Percentiles rank a stretch among this genome's conserved stretches.
Evolutionary conservation across 1,140 invertebrate genomes (phyloP).

Genomic region (Carcinoscorpius rotundicauda): DNA sequence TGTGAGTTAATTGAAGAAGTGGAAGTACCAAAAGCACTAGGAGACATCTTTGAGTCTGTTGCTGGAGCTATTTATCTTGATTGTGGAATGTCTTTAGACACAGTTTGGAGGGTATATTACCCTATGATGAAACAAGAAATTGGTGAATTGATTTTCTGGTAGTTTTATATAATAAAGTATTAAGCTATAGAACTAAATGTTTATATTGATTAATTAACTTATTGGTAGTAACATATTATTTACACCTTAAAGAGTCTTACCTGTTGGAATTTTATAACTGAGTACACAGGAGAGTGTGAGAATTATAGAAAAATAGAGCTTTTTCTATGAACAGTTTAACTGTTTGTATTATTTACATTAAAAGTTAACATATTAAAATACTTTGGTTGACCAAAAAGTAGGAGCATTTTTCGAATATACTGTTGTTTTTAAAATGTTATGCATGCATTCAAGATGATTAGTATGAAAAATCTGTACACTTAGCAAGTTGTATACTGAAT

Average conservation of each 20-base stretch:
- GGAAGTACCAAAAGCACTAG: slow-evolving; percentile 89
- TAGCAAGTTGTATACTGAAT: too few relatives aligned
- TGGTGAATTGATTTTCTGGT: slow-evolving; percentile 27
- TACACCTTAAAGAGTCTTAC: background rate
- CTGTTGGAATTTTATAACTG: background rate
- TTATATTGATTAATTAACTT: background rate
- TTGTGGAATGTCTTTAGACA: slow-evolving; percentile 56
- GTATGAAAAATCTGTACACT: too few relatives aligned
- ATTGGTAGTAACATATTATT: background rate
- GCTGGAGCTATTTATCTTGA: slow-evolving; percentile 88
- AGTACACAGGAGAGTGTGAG: background rate
- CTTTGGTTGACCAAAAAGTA: too few relatives aligned
- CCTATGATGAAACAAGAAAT: slow-evolving; percentile 42
- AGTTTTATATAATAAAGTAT: slow-evolving; percentile 1
- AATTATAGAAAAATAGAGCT: too few relatives aligned
- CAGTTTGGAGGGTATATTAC: slow-evolving; percentile 70
- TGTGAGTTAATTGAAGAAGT: slow-evolving; percentile 50
- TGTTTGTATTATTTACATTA: slow-evolving; percentile 32
- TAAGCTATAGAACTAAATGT: background rate
- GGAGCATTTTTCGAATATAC: too few relatives aligned
- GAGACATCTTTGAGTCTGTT: slow-evolving; percentile 85
- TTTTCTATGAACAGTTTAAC: slow-evolving; percentile 8
- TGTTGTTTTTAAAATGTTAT: too few relatives aligned
- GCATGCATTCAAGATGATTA: too few relatives aligned
- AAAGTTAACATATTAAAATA: too few relatives aligned